A percentile compares a stretch with the other conserved stretches of the same genome.
phyloP scores from a whole-genome alignment of 30 jellyfish, hydroid and myxozoan species.

The Aurelia aurita complex sp. Pacific region DNA sequence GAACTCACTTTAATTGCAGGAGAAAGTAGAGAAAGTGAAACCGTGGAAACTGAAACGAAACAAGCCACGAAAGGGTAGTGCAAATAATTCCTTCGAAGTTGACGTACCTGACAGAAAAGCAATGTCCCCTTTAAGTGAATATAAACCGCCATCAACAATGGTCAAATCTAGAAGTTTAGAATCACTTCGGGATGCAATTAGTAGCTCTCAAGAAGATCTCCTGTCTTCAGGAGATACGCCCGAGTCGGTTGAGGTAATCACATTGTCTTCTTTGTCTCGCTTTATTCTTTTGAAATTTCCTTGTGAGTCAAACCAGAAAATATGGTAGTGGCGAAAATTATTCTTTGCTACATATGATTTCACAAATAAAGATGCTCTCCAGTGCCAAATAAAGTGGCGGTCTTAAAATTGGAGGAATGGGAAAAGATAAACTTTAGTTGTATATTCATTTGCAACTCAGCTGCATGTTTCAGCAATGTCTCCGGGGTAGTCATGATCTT shows the following conservation, averaged over 20 bases:
- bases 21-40: constrained; percentile 76
- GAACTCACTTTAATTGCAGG: constrained; percentile 30
- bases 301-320: too few relatives aligned
- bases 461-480: too few relatives aligned
- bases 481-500: too few relatives aligned
- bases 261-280: too few relatives aligned
- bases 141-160: constrained; percentile 53
- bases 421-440: too few relatives aligned
- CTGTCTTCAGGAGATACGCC: constrained; percentile 10
- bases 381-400: too few relatives aligned
- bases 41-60: constrained; percentile 62
- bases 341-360: too few relatives aligned
- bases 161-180: constrained; percentile 91
- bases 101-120: constrained; percentile 43
- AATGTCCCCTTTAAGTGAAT: constrained; percentile 35
- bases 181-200: constrained; percentile 76
- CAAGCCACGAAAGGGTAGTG: constrained; percentile 67
- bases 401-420: too few relatives aligned
- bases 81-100: constrained; percentile 36
- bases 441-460: too few relatives aligned
- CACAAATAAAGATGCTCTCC: too few relatives aligned
- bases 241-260: constrained; percentile 19
- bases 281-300: too few relatives aligned
- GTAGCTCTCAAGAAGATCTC: constrained; percentile 52
- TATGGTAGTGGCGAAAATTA: too few relatives aligned